Evolutionary conservation across 2,888 invertebrate genomes (phyloP), one percentile per base, ranked within the genome.

Genomic region (Drosophila suboccidentalis): DNA sequence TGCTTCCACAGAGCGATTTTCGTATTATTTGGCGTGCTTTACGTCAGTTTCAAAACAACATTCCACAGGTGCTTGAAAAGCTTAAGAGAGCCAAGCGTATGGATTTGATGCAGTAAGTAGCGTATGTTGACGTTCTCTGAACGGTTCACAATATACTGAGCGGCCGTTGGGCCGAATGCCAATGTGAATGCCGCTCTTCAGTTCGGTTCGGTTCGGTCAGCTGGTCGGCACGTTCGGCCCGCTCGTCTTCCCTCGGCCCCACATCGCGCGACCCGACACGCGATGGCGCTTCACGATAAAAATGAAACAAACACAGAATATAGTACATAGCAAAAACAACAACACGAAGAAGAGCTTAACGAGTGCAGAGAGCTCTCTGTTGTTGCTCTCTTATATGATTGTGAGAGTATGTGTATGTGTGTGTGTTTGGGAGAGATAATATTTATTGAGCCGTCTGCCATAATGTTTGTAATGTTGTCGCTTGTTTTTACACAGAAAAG

Each of bases 71-170:
- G 76, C 69, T 63, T 74, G 47, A 32, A 74, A 69, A 73, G 46
- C 58, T 54, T 63, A 61, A 59, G 44, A 60, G 59, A 60, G 36
- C 38, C 39, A 46, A 34, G 26, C 15, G 39, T 19, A 15, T 26
- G 34, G 43, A n/a, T 26, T 29, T 15, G 39, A 26, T 26, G 55
- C 10, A 54, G 39, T 59, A 61, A 54, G 39, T 59, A 61, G 47
- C 38, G 62, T 57, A 29, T 50, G 64, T 47, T 78, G 64, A 53
- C 61, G 59, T 78, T 71, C 58, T 75, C 73, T 78, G 71, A 74
- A 80, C 82, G 72, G 67, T 87, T 89, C 86, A 76, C 58, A 87
- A 67, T 78, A 76, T 69, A 86, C 86, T 86, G 88, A 87, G 71
- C 70, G 64, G 46, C 59, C 67, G 15, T 17, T 22, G 39, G 8